Conservation (phyloP, 2,797 vertebrate genomes). For the Anguilla obscura region DNA sequence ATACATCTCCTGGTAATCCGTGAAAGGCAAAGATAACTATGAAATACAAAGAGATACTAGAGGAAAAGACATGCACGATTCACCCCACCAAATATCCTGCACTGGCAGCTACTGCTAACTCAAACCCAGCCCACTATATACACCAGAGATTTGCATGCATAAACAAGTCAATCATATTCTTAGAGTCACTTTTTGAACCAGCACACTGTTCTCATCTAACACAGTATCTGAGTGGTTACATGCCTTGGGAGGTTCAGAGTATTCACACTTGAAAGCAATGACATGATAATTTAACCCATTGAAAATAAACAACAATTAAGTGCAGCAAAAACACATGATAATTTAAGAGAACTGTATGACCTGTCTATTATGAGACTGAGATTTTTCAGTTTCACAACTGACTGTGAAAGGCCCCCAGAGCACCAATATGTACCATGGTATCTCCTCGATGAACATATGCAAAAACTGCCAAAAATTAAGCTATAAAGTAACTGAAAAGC, state of each 20-base stretch:
- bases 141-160: neutral
- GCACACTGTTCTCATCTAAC: neutral
- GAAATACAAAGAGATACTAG: neutral
- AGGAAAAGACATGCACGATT: neutral
- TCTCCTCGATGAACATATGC: neutral
- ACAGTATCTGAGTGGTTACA: neutral
- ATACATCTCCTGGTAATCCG: neutral
- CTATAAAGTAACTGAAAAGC: neutral
- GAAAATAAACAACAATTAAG: neutral
- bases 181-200: neutral
- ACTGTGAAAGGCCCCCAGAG: constrained; percentile 18
- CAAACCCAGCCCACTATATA: neutral
- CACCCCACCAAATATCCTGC: neutral
- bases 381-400: neutral
- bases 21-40: neutral
- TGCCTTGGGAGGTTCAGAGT: neutral
- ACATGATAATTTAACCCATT: neutral
- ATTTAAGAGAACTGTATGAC: neutral
- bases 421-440: neutral
- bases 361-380: neutral
- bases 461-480: constrained; percentile 7
- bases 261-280: neutral
- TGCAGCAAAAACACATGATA: neutral
- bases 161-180: neutral
- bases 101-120: neutral